These are phyloP conservation scores for Eulithis testata DNA, from an alignment of 2,888 invertebrate species.

Conservation along the genomic window DNA sequence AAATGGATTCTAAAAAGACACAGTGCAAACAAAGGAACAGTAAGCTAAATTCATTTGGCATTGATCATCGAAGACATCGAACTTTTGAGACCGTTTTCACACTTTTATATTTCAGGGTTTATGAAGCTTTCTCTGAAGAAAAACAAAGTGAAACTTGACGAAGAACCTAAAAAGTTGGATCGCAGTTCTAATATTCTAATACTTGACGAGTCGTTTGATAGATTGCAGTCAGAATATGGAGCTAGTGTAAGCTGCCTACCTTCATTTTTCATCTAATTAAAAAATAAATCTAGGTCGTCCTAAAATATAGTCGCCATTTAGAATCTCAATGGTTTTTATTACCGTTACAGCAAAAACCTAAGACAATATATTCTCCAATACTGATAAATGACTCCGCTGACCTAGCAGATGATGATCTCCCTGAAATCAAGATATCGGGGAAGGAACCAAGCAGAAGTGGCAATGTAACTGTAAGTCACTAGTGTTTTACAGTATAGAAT, in stretches of 20 bases:
- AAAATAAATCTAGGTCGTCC: too few relatives aligned
- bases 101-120: constrained; percentile 61
- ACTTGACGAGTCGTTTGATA: constrained; percentile 75
- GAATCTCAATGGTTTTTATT: constrained; percentile 22
- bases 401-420: constrained; percentile 48
- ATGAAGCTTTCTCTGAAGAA: constrained; percentile 72
- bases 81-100: constrained; percentile 3
- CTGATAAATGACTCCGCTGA: constrained; percentile 65
- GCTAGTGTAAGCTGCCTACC: constrained; percentile 56
- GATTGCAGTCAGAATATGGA: constrained; percentile 55
- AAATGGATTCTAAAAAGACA: constrained; percentile 58
- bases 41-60: constrained; percentile 47
- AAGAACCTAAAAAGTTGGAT: constrained; percentile 53
- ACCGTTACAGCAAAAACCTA: constrained; percentile 48
- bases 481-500: background rate
- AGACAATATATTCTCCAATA: constrained; percentile 61
- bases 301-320: too few relatives aligned
- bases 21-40: constrained; percentile 56
- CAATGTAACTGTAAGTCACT: constrained; percentile 61
- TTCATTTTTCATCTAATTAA: constrained; percentile 1
- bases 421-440: constrained; percentile 41
- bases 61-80: constrained; percentile 23
- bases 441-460: constrained; percentile 58
- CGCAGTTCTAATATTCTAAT: constrained; percentile 66
- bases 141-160: constrained; percentile 54